These are phyloP conservation scores for Drosophila gunungcola DNA, from an alignment of 1,140 invertebrate species.

Conservation along the genomic window DNA sequence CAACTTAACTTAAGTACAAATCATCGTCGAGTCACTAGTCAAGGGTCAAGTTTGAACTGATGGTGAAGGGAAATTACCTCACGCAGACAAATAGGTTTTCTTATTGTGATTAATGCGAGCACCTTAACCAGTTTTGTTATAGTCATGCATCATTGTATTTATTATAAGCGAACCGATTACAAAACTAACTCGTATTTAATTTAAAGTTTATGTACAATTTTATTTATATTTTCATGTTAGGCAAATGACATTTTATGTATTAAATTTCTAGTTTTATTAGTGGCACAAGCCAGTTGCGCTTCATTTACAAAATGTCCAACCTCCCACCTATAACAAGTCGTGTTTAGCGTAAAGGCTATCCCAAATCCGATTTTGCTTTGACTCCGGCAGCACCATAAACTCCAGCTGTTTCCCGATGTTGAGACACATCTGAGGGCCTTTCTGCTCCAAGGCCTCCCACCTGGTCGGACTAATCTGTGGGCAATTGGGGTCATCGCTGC, in stretches of 20 bases:
- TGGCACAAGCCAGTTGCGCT: background rate
- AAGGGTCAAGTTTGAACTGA: constrained; percentile 2
- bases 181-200: background rate
- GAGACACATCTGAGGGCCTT: constrained; percentile 62
- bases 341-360: constrained; percentile 69
- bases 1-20: background rate
- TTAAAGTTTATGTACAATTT: background rate
- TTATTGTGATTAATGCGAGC: background rate
- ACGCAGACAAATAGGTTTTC: background rate
- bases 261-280: background rate
- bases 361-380: constrained; percentile 83
- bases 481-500: constrained; percentile 70
- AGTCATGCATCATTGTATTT: background rate
- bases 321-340: constrained; percentile 23
- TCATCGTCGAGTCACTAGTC: background rate
- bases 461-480: constrained; percentile 19
- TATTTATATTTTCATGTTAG: too few relatives aligned
- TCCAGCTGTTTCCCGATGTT: constrained; percentile 79
- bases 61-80: constrained; percentile 9
- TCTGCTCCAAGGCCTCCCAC: constrained; percentile 54
- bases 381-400: constrained; percentile 78
- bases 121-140: constrained; percentile 5
- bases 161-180: too few relatives aligned
- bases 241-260: too few relatives aligned
- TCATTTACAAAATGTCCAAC: background rate